These are phyloP conservation scores for Caenorhabditis uteleia DNA, from an alignment of 2,888 invertebrate genomes.

Conservation along the genomic window DNA sequence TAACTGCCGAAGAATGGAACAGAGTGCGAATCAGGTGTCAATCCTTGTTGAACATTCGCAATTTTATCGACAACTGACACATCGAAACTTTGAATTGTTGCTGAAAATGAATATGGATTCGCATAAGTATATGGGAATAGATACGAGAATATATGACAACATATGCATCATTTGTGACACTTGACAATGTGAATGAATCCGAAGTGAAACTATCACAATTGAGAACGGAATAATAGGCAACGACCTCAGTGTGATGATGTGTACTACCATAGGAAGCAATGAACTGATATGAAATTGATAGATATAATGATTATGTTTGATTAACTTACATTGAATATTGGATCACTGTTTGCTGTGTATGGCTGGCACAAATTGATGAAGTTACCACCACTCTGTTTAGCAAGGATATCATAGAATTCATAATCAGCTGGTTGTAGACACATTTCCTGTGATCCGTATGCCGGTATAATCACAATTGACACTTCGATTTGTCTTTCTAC, in stretches of 20 bases:
- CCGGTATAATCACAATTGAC: slow-evolving; percentile 37
- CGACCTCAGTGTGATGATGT: slow-evolving; percentile 47
- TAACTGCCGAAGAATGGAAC: slow-evolving; percentile 39
- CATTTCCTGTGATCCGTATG: slow-evolving; percentile 26
- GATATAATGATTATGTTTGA: not conserved
- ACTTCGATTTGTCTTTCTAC: slow-evolving; percentile 42
- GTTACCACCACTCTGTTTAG: slow-evolving; percentile 41
- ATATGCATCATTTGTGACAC: slow-evolving; percentile 10
- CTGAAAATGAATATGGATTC: slow-evolving; percentile 15
- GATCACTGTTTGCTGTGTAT: slow-evolving; percentile 28
- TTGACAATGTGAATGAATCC: slow-evolving; percentile 13
- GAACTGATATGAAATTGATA: slow-evolving; percentile 24
- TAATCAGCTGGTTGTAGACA: slow-evolving; percentile 15
- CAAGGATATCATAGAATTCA: slow-evolving; percentile 24
- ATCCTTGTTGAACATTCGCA: not conserved
- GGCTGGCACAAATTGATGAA: slow-evolving; percentile 39
- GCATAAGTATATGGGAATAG: not conserved
- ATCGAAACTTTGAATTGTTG: slow-evolving; percentile 15
- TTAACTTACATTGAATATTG: slow-evolving; percentile 32
- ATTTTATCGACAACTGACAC: slow-evolving; percentile 4
- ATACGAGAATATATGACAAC: slow-evolving; percentile 29
- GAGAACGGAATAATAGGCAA: slow-evolving; percentile 11
- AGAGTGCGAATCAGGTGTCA: slow-evolving; percentile 22
- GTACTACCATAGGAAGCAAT: slow-evolving; percentile 36
- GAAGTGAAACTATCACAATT: slow-evolving; percentile 14